phyloP scores from a whole-genome alignment of 1,140 invertebrate species.

The Leptinotarsa defecta region DNA sequence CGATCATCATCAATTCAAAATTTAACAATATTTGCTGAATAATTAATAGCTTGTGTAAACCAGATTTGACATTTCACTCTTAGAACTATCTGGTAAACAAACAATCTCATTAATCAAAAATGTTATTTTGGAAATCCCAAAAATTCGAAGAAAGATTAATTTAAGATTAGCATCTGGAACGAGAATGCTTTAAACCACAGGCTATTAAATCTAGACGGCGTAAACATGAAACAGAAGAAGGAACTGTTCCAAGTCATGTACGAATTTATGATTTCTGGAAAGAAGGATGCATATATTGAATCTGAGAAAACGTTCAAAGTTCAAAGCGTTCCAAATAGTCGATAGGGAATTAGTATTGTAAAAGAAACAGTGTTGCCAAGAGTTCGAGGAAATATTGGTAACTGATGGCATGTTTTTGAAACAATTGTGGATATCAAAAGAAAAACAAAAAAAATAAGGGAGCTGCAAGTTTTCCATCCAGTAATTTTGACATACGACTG shows the following conservation, averaged over 20 bases:
- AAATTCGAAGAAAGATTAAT: not conserved
- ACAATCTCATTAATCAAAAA: too few species aligned
- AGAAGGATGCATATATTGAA: not conserved
- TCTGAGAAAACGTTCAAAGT: not conserved
- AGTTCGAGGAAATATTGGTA: too few species aligned
- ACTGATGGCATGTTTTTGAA: too few species aligned
- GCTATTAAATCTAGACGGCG: not conserved
- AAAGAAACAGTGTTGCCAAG: not conserved
- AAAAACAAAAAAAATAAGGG: too few species aligned
- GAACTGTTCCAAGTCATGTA: not conserved
- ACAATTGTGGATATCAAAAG: too few species aligned
- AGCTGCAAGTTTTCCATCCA: too few species aligned
- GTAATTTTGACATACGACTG: too few species aligned
- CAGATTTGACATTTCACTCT: too few species aligned
- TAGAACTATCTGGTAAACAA: too few species aligned
- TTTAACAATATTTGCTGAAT: too few species aligned
- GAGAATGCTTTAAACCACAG: not conserved
- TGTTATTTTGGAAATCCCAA: not conserved
- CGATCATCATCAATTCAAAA: too few species aligned
- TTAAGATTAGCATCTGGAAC: not conserved
- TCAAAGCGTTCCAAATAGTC: not conserved
- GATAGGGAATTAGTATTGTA: not conserved
- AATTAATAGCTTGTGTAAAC: too few species aligned
- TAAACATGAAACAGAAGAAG: not conserved
- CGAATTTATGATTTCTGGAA: conserved; percentile 5